These are phyloP conservation scores for Octodonta nipae DNA, from an alignment of 2,888 invertebrate genomes.

Conservation along the genomic window DNA sequence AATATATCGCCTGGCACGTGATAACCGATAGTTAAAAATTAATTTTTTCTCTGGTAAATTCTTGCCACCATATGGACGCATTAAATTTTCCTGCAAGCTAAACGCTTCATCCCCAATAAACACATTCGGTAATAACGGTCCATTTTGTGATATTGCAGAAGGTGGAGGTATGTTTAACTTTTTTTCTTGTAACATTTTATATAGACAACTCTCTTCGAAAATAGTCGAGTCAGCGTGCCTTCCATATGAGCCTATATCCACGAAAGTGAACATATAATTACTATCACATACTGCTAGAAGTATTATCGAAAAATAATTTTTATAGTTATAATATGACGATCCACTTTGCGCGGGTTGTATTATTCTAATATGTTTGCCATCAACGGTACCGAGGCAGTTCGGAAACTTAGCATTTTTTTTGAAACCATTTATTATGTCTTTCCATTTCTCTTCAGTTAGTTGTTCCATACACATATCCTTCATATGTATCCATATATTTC, in stretches of 20 bases:
- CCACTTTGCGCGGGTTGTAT: constrained; percentile 1
- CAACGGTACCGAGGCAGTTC: constrained; percentile 3
- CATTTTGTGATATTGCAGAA: background rate
- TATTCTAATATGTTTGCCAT: constrained; percentile 6
- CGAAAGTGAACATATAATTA: constrained; percentile 4
- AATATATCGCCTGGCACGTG: constrained; percentile 5
- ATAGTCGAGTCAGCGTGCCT: constrained; percentile 5
- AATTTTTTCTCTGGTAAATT: constrained; percentile 2
- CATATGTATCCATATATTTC: constrained; percentile 5
- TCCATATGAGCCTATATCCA: constrained; percentile 6
- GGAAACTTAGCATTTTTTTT: constrained; percentile 4
- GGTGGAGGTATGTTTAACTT: constrained; percentile 3
- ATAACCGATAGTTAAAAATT: constrained; percentile 8
- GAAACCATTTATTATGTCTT: constrained; percentile 4
- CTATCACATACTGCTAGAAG: constrained; percentile 5
- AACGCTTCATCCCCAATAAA: constrained; percentile 8
- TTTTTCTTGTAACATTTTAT: constrained; percentile 1
- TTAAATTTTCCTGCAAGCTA: constrained; percentile 4
- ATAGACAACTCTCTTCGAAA: constrained; percentile 3
- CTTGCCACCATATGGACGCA: constrained; percentile 6
- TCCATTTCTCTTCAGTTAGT: background rate
- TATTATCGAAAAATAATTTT: constrained; percentile 5
- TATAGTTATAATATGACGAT: constrained; percentile 5
- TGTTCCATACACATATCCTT: constrained; percentile 2
- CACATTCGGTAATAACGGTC: constrained; percentile 3